Evolutionary conservation across 2,888 invertebrate genomes (phyloP).

Genomic region (Drosophila siamana): DNA sequence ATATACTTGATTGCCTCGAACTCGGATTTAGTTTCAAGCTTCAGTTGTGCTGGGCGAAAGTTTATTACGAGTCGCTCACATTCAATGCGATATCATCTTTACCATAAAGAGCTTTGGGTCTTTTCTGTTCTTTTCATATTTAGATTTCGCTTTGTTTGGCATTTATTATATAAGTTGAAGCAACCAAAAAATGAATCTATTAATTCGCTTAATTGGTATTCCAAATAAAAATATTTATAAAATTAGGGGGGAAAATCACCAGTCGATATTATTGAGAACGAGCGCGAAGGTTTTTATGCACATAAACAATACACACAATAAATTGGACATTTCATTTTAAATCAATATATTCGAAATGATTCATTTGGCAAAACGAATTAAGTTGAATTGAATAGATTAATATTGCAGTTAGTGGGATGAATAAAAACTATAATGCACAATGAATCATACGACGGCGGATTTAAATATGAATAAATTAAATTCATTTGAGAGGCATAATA

Average conservation of each 20-base stretch:
- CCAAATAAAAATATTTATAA: background rate
- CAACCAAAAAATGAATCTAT: background rate
- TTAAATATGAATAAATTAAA: too few relatives aligned
- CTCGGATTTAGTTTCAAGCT: background rate
- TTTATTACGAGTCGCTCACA: background rate
- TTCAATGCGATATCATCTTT: background rate
- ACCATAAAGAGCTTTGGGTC: background rate
- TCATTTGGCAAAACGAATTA: too few relatives aligned
- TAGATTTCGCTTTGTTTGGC: background rate
- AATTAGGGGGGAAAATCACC: background rate
- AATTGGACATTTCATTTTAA: background rate
- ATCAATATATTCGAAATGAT: background rate
- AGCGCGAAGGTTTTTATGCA: background rate
- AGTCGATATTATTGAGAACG: background rate
- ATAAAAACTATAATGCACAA: too few relatives aligned
- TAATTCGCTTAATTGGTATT: background rate
- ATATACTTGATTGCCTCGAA: slow-evolving; percentile 7
- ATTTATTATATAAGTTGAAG: background rate
- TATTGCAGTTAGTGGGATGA: too few relatives aligned
- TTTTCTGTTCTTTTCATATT: background rate
- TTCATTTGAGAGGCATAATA: too few relatives aligned
- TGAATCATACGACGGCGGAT: too few relatives aligned
- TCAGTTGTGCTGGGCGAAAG: background rate
- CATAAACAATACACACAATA: background rate
- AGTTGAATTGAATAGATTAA: too few relatives aligned